A percentile compares a stretch with the other conserved stretches of the same genome.
phyloP scores from a whole-genome alignment of 2,797 vertebrate species.

The Coendou prehensilis region DNA sequence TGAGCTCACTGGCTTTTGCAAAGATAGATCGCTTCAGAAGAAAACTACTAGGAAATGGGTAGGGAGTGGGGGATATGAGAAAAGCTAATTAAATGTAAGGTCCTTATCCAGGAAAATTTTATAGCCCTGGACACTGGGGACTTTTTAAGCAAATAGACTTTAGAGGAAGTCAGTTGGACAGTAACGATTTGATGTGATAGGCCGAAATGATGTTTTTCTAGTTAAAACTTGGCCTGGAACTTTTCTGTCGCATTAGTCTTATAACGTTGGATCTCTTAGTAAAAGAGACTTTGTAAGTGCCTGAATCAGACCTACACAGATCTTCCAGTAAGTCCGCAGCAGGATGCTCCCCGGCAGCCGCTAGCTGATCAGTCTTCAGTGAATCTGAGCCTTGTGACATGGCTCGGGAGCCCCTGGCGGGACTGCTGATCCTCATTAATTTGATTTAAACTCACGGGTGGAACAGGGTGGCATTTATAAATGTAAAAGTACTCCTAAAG shows the following conservation, averaged over 20 bases:
- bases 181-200: slow-evolving; percentile 71
- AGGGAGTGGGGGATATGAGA: slow-evolving; percentile 1
- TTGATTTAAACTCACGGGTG: slow-evolving; percentile 71
- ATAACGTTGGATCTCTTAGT: background rate
- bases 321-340: slow-evolving; percentile 65
- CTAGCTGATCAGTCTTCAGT: slow-evolving; percentile 56
- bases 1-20: slow-evolving; percentile 44
- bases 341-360: background rate
- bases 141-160: slow-evolving; percentile 71
- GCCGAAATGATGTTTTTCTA: slow-evolving; percentile 85
- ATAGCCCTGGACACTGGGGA: slow-evolving; percentile 60
- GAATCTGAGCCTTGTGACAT: slow-evolving; percentile 52
- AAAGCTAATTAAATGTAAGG: slow-evolving; percentile 10
- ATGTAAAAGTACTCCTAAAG: background rate
- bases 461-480: slow-evolving; percentile 68
- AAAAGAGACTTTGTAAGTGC: slow-evolving; percentile 76
- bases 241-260: slow-evolving; percentile 66
- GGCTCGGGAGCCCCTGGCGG: background rate
- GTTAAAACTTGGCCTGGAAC: slow-evolving; percentile 74
- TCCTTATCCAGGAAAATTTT: slow-evolving; percentile 73
- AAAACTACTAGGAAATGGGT: slow-evolving; percentile 44
- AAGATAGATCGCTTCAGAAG: slow-evolving; percentile 45
- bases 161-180: slow-evolving; percentile 73
- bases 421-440: slow-evolving; percentile 64
- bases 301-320: slow-evolving; percentile 60